These are phyloP conservation scores for Deroplatys truncata DNA, from an alignment of 2,888 invertebrate genomes.

Conservation along the genomic window DNA sequence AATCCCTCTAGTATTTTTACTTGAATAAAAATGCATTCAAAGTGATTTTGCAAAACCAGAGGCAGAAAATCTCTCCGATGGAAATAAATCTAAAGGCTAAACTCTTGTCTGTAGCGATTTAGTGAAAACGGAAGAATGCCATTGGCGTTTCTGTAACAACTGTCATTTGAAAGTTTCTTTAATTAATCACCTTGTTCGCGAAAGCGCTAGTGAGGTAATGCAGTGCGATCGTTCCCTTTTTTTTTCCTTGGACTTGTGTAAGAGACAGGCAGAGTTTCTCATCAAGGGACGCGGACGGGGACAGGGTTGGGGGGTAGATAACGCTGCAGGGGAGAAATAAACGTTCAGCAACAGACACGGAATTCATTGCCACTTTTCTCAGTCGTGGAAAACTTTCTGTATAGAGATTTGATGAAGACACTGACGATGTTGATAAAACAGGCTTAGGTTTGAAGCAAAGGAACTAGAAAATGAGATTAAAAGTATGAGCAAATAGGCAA, in stretches of 20 bases:
- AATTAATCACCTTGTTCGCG: background rate
- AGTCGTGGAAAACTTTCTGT: background rate
- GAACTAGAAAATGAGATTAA: constrained; percentile 12
- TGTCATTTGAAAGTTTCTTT: background rate
- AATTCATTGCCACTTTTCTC: background rate
- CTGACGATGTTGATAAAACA: background rate
- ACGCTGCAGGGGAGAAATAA: background rate
- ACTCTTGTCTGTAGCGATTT: background rate
- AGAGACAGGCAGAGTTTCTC: background rate
- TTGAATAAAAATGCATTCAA: too few species aligned
- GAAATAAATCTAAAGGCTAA: background rate
- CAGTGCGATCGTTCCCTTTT: background rate
- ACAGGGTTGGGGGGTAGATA: background rate
- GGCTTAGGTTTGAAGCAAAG: background rate
- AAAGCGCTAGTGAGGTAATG: background rate
- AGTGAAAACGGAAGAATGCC: background rate
- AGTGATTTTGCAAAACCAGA: too few species aligned
- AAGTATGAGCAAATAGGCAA: constrained; percentile 4
- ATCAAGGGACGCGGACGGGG: background rate
- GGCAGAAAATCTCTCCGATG: too few species aligned
- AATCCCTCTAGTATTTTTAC: too few species aligned
- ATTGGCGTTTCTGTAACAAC: background rate
- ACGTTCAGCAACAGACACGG: background rate
- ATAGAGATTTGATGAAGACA: constrained; percentile 12
- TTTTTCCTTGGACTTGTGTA: background rate